Evolutionary conservation across 2,888 invertebrate species (phyloP), one percentile per base, ranked within the genome.

Genomic region (Scrobipalpa costella): DNA sequence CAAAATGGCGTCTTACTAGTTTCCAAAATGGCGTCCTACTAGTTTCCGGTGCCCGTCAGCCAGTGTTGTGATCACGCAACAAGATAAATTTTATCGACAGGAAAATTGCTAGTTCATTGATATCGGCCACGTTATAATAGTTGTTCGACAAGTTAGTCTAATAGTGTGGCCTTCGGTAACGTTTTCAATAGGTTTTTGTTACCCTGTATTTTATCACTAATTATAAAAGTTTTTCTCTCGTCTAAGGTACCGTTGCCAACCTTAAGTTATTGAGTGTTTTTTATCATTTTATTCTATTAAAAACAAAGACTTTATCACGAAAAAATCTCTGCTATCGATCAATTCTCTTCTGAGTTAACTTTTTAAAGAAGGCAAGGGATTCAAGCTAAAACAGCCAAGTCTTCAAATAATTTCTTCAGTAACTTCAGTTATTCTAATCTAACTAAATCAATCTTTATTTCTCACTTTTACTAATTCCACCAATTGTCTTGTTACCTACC

Each of bases 121-220:
- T 59, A 44, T 40, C n/a, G 21, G 44, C 59, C 40, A 59, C 44
- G 9, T 13, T 13, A 19, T 11, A 57, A 6, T 13, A 58, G 57
- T 58, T 58, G 57, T 38, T 58, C 57, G 57, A 40, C 57, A 58
- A 58, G 57, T 19, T 15, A 58, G 38, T 58, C 38, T 33, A 34
- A 34, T 34, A 19, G n/a, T 19, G 33, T 19, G 57, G 57, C 57
- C 40, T 9, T 2, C 27, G 59, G 59, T 59, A 59, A 59, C 59
- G 27, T 44, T 13, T 11, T 13, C 7, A 8, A 44, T 15, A 9
- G 15, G 8, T 7, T 59, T 59, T 8, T 11, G 13, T 21, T 59
- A 59, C 59, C 59, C 59, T 59, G 59, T 59, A 44, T 59, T 40
- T 19, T 52, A 52, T 52, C 50, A 38, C 33, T 19, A 59, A 44